phyloP scores from a whole-genome alignment of 2,888 invertebrate genomes.

The Thecophora atra region DNA sequence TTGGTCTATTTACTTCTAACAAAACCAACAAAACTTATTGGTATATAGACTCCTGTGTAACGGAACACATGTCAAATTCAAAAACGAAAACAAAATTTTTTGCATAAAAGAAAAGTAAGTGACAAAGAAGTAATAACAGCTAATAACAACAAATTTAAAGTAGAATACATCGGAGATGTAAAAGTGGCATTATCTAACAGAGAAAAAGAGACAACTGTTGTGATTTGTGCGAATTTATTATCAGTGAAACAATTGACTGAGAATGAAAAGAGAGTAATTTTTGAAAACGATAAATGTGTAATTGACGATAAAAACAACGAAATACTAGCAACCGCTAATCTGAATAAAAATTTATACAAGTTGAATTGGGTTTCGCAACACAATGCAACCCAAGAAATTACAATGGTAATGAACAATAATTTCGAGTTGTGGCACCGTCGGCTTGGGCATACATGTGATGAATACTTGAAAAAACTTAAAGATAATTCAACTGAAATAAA shows the following conservation, averaged over 20 bases:
- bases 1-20: no score
- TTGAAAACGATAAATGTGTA: conserved; percentile 42
- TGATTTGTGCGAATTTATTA: conserved; percentile 39
- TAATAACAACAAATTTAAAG: conserved; percentile 20
- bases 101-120: conserved; percentile 12
- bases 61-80: conserved; percentile 6
- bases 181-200: conserved; percentile 10
- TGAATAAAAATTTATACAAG: conserved; percentile 14
- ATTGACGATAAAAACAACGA: conserved; percentile 38
- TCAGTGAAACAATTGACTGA: conserved; percentile 40
- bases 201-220: conserved; percentile 21
- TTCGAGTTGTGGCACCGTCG: conserved; percentile 46
- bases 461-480: conserved; percentile 35
- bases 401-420: conserved; percentile 6
- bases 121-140: not conserved
- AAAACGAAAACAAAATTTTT: conserved; percentile 3
- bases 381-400: conserved; percentile 2
- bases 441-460: conserved; percentile 45
- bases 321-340: conserved; percentile 34
- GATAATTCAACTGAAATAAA: not conserved
- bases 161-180: conserved; percentile 28
- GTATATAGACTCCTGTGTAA: not conserved
- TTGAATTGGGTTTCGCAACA: not conserved
- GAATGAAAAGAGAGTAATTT: conserved; percentile 44
- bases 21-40: not conserved